Percentiles rank a stretch among this genome's conserved stretches.
phyloP scores from a whole-genome alignment of 2,888 invertebrate genomes.

The Kuschelorhynchus macadamiae region DNA sequence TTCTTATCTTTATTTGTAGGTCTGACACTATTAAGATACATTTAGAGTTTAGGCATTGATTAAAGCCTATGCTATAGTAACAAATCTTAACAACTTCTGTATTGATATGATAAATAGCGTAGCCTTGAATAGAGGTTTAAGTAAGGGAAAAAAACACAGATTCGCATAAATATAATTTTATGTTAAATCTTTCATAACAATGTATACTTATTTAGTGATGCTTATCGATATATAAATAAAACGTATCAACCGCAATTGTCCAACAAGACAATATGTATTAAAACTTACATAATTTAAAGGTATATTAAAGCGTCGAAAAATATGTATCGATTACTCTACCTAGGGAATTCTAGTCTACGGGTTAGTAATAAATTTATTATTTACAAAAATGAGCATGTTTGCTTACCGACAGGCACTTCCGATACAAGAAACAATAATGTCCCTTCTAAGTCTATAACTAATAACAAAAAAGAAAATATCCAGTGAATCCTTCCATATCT shows the following conservation, averaged over 20 bases:
- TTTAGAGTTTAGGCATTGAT: too few species aligned
- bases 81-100: too few species aligned
- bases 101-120: too few species aligned
- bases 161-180: conserved; percentile 54
- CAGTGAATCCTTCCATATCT: too few species aligned
- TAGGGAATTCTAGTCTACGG: conserved; percentile 50
- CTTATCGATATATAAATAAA: conserved; percentile 58
- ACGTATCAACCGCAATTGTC: conserved; percentile 49
- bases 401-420: conserved; percentile 56
- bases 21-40: too few species aligned
- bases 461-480: too few species aligned
- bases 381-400: conserved; percentile 52
- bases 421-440: conserved; percentile 6
- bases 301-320: conserved; percentile 59
- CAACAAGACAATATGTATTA: conserved; percentile 42
- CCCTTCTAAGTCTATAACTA: too few species aligned
- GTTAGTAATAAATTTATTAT: conserved; percentile 52
- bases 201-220: conserved; percentile 58
- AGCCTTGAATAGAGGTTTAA: too few species aligned
- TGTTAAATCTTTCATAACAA: conserved; percentile 52
- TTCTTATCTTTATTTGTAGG: too few species aligned
- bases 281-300: conserved; percentile 55
- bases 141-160: conserved; percentile 6
- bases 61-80: too few species aligned
- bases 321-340: conserved; percentile 49